A percentile compares a stretch with the other conserved stretches of the same genome.
Conservation (phyloP, 2,888 invertebrate species). For the Plusia festucae region DNA sequence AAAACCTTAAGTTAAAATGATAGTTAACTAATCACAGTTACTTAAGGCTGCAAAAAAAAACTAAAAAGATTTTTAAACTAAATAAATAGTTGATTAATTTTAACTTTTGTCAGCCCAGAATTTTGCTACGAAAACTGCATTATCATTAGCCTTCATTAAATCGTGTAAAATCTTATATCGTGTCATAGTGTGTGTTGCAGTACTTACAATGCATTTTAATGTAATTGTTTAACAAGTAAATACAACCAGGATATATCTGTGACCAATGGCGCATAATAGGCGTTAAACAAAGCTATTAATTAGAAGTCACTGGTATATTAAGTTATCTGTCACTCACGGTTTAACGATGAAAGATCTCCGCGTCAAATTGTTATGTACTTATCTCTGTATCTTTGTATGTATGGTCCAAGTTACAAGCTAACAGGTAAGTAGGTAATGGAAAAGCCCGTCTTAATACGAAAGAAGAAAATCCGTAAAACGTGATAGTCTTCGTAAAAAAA, state of each 20-base stretch:
- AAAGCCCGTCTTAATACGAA: too few species aligned
- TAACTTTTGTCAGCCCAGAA: too few species aligned
- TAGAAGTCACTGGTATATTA: conserved; percentile 39
- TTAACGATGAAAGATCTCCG: conserved; percentile 45
- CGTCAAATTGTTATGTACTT: conserved; percentile 39
- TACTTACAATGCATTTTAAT: too few species aligned
- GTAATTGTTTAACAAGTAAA: too few species aligned
- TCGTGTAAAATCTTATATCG: too few species aligned
- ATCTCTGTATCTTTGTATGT: conserved; percentile 35
- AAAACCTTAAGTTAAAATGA: background rate
- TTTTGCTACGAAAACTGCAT: too few species aligned
- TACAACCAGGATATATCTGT: background rate
- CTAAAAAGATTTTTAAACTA: background rate
- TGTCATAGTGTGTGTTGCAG: too few species aligned
- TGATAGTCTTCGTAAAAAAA: too few species aligned
- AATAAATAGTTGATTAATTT: too few species aligned
- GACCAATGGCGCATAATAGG: background rate
- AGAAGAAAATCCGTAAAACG: too few species aligned
- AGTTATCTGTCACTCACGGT: conserved; percentile 41
- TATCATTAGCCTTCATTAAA: too few species aligned
- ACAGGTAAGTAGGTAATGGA: too few species aligned
- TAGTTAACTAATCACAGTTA: background rate
- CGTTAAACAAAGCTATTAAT: conserved; percentile 34
- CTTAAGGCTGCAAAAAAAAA: background rate
- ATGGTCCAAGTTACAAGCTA: conserved; percentile 18